Conservation (phyloP, 2,113 vertebrate species). For the Myrmecophaga tridactyla region DNA sequence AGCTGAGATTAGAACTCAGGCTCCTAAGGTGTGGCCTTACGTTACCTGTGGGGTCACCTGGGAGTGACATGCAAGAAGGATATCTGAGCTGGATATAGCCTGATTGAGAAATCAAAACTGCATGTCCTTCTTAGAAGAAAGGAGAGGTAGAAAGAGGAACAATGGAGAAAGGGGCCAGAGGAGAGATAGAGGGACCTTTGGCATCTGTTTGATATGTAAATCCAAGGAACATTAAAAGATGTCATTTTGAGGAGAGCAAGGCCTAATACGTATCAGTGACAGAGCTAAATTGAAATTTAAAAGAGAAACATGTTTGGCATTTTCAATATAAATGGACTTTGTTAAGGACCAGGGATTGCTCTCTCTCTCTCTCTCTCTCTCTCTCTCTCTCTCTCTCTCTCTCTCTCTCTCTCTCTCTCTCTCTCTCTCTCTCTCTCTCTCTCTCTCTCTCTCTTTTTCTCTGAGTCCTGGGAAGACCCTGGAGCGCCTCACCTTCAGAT, state of each 20-base stretch:
- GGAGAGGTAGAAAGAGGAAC: not conserved
- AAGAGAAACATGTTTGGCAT: conserved; percentile 55
- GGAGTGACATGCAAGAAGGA: not conserved
- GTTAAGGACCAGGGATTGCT: not conserved
- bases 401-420: not conserved
- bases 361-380: no score
- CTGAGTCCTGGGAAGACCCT: not conserved
- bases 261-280: conserved; percentile 36
- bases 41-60: not conserved
- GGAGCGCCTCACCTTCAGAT: not conserved
- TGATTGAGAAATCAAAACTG: not conserved
- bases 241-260: conserved; percentile 38
- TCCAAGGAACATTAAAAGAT: conserved; percentile 37
- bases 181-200: conserved; percentile 6
- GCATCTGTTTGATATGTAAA: conserved; percentile 31
- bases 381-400: not conserved
- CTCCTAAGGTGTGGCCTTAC: not conserved
- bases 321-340: not conserved
- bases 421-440: no score
- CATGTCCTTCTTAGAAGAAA: not conserved
- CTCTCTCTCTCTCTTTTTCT: not conserved
- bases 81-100: not conserved
- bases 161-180: not conserved
- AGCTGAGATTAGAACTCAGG: not conserved
- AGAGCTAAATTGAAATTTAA: conserved; percentile 65